Percentiles rank a stretch among this genome's conserved stretches.
Conservation (phyloP, 2,797 vertebrate species). For the Schizopygopsis pylzovi region DNA sequence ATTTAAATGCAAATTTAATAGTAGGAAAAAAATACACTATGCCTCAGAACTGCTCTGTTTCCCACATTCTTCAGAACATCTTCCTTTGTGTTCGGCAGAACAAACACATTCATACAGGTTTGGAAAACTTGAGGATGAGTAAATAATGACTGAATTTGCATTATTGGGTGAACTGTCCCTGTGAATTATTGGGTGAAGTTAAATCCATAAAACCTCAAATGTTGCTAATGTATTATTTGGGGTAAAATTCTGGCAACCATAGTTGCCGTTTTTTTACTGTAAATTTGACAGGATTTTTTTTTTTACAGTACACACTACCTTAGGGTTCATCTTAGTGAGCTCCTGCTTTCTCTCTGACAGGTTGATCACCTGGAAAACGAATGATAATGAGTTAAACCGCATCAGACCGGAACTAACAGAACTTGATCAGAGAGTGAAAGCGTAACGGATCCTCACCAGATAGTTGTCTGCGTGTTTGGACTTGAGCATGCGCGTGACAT, state of each 20-base stretch:
- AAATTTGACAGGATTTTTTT: background rate
- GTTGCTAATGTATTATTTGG: background rate
- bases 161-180: too few relatives aligned
- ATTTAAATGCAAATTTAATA: too few relatives aligned
- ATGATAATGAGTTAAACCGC: background rate
- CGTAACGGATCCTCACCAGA: slow-evolving; percentile 82
- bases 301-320: slow-evolving; percentile 77
- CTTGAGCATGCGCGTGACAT: slow-evolving; percentile 94
- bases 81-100: too few relatives aligned
- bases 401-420: background rate
- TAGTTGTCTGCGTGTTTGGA: slow-evolving; percentile 97
- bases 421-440: background rate
- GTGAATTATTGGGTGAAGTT: too few relatives aligned
- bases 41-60: too few relatives aligned
- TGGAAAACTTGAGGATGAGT: too few relatives aligned
- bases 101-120: too few relatives aligned
- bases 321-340: slow-evolving; percentile 91
- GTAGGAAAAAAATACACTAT: too few relatives aligned
- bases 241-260: background rate
- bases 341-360: slow-evolving; percentile 93
- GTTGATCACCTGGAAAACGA: slow-evolving; percentile 87
- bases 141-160: too few relatives aligned
- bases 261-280: background rate
- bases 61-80: too few relatives aligned
- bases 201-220: too few relatives aligned